Base-by-base conservation (phyloP, 23 tunicate species). In the Ciona savignyi region DNA sequence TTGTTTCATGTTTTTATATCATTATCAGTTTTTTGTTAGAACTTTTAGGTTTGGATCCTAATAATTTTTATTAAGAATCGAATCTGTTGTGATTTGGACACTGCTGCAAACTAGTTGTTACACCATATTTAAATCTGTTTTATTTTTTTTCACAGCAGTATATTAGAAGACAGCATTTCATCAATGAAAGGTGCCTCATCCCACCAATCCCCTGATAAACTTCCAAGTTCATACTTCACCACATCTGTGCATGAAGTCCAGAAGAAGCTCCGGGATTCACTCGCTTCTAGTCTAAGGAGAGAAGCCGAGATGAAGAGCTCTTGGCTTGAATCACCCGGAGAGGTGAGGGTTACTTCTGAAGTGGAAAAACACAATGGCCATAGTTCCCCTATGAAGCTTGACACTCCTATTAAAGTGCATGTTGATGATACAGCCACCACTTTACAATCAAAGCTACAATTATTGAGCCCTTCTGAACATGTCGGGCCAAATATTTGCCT, bases 311-410 rank as follows among this genome's bases (percentile, higher is more conserved):
- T 81, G 29, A 81, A 81, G 31, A 23, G 71, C 2, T 62, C 34
- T 29, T 72, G 73, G 73, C 78, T 65, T 19, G 84, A 76, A 33
- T 81, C 85, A 4, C 85, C 85, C 65, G 78, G 78, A 27, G 77
- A 70, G 62, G 65, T 62, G 56, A 42, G 15, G 15, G 56, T 42
- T 15, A 42, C 56, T 6, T 15, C 9, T 6, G 56, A 42, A 42
- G 56, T 42, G 9, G 56, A 42, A 42, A 15, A 42, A 6, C 11
- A 42, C 1, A 69, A 69, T 23, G 70, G 2, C 15, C 33, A 69
- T 15, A 31, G 73, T 33, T 23, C 33, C 23, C 4, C 4, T 3
- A 23, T 69, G 11, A 6, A 31, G 1, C 51, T 2, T 15, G 27
- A 29, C 3, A 23, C 6, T 19, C 34, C 11, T 32, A 29, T 30